Conservation (phyloP, 2,113 vertebrate species). For the Athene noctua region DNA sequence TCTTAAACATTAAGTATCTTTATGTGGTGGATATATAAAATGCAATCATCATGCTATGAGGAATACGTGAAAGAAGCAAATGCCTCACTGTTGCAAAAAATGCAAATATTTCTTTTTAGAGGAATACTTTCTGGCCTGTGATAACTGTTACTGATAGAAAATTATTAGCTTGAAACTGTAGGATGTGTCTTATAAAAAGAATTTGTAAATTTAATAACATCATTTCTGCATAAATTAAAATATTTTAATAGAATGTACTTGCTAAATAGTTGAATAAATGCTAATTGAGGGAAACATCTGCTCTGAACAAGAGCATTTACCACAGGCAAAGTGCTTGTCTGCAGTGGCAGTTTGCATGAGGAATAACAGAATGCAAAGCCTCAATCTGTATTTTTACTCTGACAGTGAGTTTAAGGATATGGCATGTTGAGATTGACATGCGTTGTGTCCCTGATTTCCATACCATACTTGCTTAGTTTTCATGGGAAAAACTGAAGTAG, state of each 20-base stretch:
- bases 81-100: slow-evolving; percentile 1
- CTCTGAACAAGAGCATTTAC: slow-evolving; percentile 65
- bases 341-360: slow-evolving; percentile 51
- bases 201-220: slow-evolving; percentile 68
- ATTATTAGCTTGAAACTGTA: slow-evolving; percentile 68
- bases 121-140: slow-evolving; percentile 1
- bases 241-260: slow-evolving; percentile 67
- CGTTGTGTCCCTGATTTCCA: slow-evolving; percentile 47
- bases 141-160: slow-evolving; percentile 44
- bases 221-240: slow-evolving; percentile 72
- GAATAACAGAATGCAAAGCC: slow-evolving; percentile 35
- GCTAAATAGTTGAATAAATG: slow-evolving; percentile 67
- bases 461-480: slow-evolving; percentile 43
- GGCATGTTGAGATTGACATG: slow-evolving; percentile 7
- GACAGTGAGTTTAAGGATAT: slow-evolving; percentile 43
- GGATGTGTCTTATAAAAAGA: slow-evolving; percentile 58
- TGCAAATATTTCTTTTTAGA: slow-evolving; percentile 31
- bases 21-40: slow-evolving; percentile 15
- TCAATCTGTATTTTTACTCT: slow-evolving; percentile 34
- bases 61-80: slow-evolving; percentile 7
- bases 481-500: slow-evolving; percentile 14
- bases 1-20: slow-evolving; percentile 9
- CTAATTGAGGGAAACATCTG: slow-evolving; percentile 70
- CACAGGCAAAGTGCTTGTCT: slow-evolving; percentile 63
- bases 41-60: not conserved